Conservation (phyloP, 23 tunicate species). For the Ciona savignyi region DNA sequence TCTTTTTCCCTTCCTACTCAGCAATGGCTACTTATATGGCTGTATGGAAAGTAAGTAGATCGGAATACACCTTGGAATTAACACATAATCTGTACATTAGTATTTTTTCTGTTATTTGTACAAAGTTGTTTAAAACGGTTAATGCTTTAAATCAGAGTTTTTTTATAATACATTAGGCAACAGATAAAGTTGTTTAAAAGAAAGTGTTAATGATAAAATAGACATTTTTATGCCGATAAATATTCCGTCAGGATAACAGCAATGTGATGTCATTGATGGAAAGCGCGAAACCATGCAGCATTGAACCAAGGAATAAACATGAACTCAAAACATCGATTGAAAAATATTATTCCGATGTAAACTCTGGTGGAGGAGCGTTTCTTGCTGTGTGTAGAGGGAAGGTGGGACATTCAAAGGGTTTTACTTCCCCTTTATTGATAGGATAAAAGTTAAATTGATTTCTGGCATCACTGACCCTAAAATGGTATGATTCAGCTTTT, state of each 20-base stretch:
- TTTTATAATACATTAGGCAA: too few species aligned
- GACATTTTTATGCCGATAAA: too few species aligned
- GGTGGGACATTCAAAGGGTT: constrained; percentile 24
- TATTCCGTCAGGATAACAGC: constrained; percentile 15
- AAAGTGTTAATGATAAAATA: too few species aligned
- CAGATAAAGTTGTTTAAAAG: too few species aligned
- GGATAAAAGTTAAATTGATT: background rate
- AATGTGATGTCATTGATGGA: constrained; percentile 35
- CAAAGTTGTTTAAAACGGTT: too few species aligned
- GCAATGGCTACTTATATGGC: constrained; percentile 52
- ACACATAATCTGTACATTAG: too few species aligned
- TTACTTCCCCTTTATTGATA: too few species aligned
- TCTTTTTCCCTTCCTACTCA: constrained; percentile 83
- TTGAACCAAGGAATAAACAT: constrained; percentile 50
- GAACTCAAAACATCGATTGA: constrained; percentile 61
- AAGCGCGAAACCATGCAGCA: constrained; percentile 49
- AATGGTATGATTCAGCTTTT: background rate
- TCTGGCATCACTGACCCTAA: background rate
- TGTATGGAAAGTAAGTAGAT: constrained; percentile 50
- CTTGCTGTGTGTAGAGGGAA: constrained; percentile 94
- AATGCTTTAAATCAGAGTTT: too few species aligned
- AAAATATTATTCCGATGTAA: constrained; percentile 56
- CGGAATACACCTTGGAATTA: too few species aligned
- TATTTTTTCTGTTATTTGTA: too few species aligned
- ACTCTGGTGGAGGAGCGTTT: constrained; percentile 56